Evolutionary conservation across 92 coral and sea anemone species (phyloP), one percentile per base, ranked within the genome.

Genomic region (Meandrina meandrites): DNA sequence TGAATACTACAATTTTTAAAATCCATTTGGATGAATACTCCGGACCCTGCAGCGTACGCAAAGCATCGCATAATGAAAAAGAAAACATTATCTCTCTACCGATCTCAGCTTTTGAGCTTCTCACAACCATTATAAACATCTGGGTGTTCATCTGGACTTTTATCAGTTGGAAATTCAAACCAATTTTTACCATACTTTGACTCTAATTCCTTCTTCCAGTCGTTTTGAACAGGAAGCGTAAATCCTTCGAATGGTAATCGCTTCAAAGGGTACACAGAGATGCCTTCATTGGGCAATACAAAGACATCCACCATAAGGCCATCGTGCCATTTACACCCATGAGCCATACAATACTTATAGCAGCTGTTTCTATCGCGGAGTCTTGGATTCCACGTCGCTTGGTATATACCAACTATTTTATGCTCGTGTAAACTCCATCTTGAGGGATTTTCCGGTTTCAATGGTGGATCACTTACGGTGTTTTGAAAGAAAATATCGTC

Each of bases 311-410:
- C 16, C 87, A 90, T 83, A 3, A 88, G 75, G 5, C 98, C 98
- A 66, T 94, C 98, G 30, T 92, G 94, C 92, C 94, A 92, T 50
- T 67, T 76, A 70, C 98, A 94, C 0, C 84, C 86, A 57, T 86
- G 48, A 1, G 73, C 54, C 18, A 79, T 58, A 19, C 98, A 94
- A 67, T 90, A 85, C 64, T 81, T 94, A 73, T 85, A 86, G 68
- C 98, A 94, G 74, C 98, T 94, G 36, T 82, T 90, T 51, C 74
- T 84, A 74, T 94, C 98, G 74, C 95, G 62, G 10, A 94, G 78
- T 72, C 94, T 79, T 47, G 98, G 95, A 24, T 86, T 84, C 86
- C 88, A 90, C 6, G 89, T 85, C 42, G 90, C 50, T 42, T 75
- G 60, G 37, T 94, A 92, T 30, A 92, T 79, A 36, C 95, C 95